Conservation (phyloP, 2,888 invertebrate species). For the Diploptera punctata region DNA sequence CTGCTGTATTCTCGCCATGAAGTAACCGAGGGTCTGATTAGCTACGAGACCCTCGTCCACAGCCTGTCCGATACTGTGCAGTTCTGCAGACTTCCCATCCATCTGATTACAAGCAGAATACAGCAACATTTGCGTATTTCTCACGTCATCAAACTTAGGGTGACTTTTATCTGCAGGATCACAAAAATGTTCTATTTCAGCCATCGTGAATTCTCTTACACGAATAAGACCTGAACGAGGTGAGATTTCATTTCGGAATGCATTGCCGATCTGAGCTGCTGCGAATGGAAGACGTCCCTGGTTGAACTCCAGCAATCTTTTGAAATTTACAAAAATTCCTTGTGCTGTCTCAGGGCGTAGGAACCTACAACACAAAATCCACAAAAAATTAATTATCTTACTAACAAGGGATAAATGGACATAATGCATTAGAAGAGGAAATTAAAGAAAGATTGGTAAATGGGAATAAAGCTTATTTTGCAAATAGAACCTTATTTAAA, state of each 20-base stretch:
- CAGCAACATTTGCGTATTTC: constrained; percentile 76
- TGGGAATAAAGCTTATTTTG: too few relatives aligned
- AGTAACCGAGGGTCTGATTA: constrained; percentile 97
- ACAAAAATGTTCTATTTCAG: constrained; percentile 99
- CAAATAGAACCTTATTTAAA: too few relatives aligned
- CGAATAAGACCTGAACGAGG: constrained; percentile 94
- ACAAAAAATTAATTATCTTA: too few relatives aligned
- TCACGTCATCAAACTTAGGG: constrained; percentile 84
- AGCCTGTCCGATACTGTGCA: constrained; percentile 84
- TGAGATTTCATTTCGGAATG: constrained; percentile 99
- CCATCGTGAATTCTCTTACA: constrained; percentile 99
- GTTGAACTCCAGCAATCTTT: constrained; percentile 95
- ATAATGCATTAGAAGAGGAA: too few relatives aligned
- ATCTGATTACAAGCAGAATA: constrained; percentile 98
- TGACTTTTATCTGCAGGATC: constrained; percentile 89
- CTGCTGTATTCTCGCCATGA: constrained; percentile 92
- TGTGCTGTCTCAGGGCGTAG: constrained; percentile 99
- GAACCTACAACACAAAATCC: constrained; percentile 68
- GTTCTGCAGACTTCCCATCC: constrained; percentile 89
- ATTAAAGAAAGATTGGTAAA: too few relatives aligned
- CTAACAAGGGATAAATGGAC: too few relatives aligned
- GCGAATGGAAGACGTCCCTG: constrained; percentile 96
- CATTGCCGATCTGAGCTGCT: constrained; percentile 97
- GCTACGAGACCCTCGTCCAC: constrained; percentile 86
- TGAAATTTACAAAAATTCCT: constrained; percentile 99